Evolutionary conservation across 1,140 invertebrate species (phyloP).

Genomic region (Drosophila nebulosa): DNA sequence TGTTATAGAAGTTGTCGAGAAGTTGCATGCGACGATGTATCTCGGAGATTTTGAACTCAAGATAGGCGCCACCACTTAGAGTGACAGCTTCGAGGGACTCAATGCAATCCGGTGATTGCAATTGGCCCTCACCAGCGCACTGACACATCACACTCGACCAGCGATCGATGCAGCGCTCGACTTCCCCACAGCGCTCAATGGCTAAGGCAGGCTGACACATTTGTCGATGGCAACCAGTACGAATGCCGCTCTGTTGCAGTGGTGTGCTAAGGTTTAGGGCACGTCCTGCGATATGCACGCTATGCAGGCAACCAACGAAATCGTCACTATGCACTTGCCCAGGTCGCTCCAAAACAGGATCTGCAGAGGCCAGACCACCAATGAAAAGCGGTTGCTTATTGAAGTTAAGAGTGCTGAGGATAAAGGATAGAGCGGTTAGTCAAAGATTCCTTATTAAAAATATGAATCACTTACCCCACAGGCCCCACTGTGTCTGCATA

Average conservation of each 20-base stretch:
- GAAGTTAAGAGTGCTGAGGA: constrained; percentile 93
- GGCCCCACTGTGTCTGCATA: constrained; percentile 92
- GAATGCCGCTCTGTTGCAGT: constrained; percentile 86
- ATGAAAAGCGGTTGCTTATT: constrained; percentile 93
- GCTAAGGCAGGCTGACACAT: constrained; percentile 82
- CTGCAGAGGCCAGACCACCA: constrained; percentile 91
- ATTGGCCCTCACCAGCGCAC: constrained; percentile 85
- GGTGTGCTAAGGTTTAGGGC: constrained; percentile 90
- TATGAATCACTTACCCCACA: constrained; percentile 85
- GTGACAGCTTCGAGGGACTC: constrained; percentile 89
- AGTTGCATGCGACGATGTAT: constrained; percentile 92
- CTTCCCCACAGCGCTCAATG: constrained; percentile 84
- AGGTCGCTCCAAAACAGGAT: constrained; percentile 91
- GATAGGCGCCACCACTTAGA: constrained; percentile 87
- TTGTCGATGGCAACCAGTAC: constrained; percentile 87
- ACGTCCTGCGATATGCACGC: constrained; percentile 92
- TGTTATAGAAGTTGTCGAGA: constrained; percentile 88
- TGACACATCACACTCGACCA: constrained; percentile 89
- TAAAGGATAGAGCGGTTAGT: not conserved
- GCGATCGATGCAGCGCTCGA: constrained; percentile 89
- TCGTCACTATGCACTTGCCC: constrained; percentile 95
- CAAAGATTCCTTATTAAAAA: not conserved
- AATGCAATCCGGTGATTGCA: constrained; percentile 90
- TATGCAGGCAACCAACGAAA: constrained; percentile 95
- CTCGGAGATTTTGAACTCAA: constrained; percentile 91